A percentile compares a stretch with the other conserved stretches of the same genome.
Evolutionary conservation across 2,888 invertebrate genomes (phyloP).

Genomic region (Phortica okadai): DNA sequence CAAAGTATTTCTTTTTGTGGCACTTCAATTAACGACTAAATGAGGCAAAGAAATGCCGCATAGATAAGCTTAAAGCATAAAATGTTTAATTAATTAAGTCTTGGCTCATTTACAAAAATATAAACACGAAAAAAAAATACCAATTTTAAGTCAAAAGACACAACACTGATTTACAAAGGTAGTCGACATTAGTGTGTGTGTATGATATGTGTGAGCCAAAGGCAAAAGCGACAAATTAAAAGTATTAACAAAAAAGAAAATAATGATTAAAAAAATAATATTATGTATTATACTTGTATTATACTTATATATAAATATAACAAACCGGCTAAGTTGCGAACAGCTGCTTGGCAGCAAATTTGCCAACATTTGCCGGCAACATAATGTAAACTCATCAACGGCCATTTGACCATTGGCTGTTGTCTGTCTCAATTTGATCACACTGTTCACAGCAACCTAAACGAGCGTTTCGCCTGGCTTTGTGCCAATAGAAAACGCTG

Average conservation of each 20-base stretch:
- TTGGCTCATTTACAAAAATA: neutral
- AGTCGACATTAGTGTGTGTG: neutral
- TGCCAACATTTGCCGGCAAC: neutral
- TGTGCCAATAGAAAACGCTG: constrained; percentile 6
- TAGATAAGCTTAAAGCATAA: neutral
- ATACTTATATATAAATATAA: neutral
- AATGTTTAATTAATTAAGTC: neutral
- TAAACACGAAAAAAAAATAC: neutral
- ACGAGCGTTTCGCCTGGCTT: neutral
- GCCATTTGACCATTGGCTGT: neutral
- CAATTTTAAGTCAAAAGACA: neutral
- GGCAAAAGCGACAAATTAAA: neutral
- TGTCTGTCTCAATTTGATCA: neutral
- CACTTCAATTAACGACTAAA: neutral
- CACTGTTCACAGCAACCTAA: neutral
- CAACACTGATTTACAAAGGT: neutral
- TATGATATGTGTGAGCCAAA: neutral
- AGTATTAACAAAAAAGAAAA: neutral
- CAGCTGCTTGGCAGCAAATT: constrained; percentile 18
- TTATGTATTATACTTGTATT: neutral
- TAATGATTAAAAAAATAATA: neutral
- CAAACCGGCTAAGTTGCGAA: constrained; percentile 2
- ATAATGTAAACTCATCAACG: neutral
- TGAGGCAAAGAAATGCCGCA: neutral
- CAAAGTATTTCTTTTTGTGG: neutral